phyloP scores from a whole-genome alignment of 1,140 invertebrate genomes.

The Trypoxylus dichotomus region DNA sequence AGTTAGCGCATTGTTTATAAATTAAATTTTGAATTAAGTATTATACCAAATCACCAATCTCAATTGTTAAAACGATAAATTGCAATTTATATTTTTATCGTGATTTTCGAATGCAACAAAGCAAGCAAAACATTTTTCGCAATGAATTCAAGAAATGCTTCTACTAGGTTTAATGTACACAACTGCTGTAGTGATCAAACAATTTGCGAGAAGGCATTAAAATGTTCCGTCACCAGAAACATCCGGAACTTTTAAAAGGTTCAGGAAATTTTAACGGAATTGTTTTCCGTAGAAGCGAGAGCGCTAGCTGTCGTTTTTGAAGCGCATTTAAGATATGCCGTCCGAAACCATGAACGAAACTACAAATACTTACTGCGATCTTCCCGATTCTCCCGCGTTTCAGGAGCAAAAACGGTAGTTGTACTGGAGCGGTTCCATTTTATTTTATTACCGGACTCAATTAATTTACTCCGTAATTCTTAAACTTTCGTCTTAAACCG shows the following conservation, averaged over 20 bases:
- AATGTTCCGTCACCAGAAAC: not conserved
- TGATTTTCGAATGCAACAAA: too few species aligned
- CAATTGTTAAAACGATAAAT: too few species aligned
- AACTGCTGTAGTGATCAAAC: too few species aligned
- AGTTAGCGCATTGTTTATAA: too few species aligned
- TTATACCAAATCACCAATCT: too few species aligned
- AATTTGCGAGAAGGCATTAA: too few species aligned
- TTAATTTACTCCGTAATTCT: conserved; percentile 19
- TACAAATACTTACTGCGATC: conserved; percentile 6
- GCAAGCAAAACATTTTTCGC: too few species aligned
- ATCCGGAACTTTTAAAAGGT: not conserved
- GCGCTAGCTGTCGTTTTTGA: not conserved
- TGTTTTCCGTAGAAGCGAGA: not conserved
- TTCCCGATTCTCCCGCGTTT: not conserved
- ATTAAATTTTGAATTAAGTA: too few species aligned
- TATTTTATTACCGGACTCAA: conserved; percentile 19
- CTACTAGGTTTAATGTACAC: too few species aligned
- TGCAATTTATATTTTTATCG: too few species aligned
- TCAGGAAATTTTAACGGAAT: not conserved
- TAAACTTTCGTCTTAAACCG: conserved; percentile 23
- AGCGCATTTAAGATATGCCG: not conserved
- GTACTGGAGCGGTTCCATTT: conserved; percentile 1
- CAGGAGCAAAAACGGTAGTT: not conserved
- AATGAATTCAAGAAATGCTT: too few species aligned
- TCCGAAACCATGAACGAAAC: not conserved